Evolutionary conservation across 1,140 invertebrate genomes (phyloP).

Genomic region (Drosophila dunni): DNA sequence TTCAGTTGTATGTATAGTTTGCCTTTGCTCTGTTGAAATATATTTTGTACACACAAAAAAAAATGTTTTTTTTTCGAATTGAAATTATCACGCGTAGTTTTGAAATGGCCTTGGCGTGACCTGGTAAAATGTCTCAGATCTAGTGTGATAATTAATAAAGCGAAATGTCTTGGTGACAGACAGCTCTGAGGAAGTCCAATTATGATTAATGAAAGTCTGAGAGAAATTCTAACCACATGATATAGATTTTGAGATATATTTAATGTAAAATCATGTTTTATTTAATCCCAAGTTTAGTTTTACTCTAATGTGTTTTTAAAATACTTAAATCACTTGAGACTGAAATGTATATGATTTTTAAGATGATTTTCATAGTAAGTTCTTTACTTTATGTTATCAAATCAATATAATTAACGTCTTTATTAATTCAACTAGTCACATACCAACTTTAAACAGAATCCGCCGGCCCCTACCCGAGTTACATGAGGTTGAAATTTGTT

Average conservation of each 20-base stretch:
- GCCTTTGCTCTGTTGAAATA: conserved; percentile 54
- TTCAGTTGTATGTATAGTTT: conserved; percentile 28
- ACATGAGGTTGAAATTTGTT: conserved; percentile 9
- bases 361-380: no score
- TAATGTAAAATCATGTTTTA: no score
- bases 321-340: no score
- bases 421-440: not conserved
- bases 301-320: no score
- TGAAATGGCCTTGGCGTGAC: conserved; percentile 67
- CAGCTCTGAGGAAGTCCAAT: conserved; percentile 8
- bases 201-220: conserved; percentile 33
- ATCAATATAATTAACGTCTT: not conserved
- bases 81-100: conserved; percentile 44
- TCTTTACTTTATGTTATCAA: no score
- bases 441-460: not conserved
- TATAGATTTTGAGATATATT: not conserved
- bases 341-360: no score
- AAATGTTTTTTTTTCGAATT: conserved; percentile 25
- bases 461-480: not conserved
- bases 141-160: conserved; percentile 58
- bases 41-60: conserved; percentile 52
- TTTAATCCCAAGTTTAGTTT: no score
- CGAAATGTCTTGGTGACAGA: conserved; percentile 43
- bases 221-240: conserved; percentile 1
- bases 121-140: conserved; percentile 54